Evolutionary conservation across 2,797 vertebrate species (phyloP).

Genomic region (Poeciliopsis paucimaculata): DNA sequence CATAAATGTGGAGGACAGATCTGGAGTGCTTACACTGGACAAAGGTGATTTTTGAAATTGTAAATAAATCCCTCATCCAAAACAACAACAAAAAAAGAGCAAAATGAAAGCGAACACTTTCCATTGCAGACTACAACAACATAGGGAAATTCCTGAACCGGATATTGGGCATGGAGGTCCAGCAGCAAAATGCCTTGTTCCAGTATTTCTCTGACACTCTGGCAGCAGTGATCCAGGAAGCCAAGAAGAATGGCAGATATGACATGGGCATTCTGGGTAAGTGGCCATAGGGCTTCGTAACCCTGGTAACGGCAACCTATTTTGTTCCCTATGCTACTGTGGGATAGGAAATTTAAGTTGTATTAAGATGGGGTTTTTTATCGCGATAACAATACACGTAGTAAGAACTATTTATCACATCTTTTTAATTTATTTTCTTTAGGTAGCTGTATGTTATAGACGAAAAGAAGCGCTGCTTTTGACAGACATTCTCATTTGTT

Average conservation of each 20-base stretch:
- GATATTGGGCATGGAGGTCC: conserved; percentile 97
- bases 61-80: background rate
- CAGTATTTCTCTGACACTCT: conserved; percentile 98
- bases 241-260: conserved; percentile 96
- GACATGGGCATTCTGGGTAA: conserved; percentile 99
- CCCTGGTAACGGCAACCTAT: background rate
- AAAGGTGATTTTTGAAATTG: conserved; percentile 84
- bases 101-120: background rate
- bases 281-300: background rate
- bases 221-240: conserved; percentile 94
- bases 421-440: too few relatives aligned
- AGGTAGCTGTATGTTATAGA: too few relatives aligned
- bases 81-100: background rate
- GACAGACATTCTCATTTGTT: too few relatives aligned
- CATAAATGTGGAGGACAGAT: conserved; percentile 94
- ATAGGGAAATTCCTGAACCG: conserved; percentile 98
- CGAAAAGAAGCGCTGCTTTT: too few relatives aligned
- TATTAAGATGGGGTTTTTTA: too few relatives aligned
- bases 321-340: background rate
- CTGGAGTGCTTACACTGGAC: conserved; percentile 89
- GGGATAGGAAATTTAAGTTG: too few relatives aligned
- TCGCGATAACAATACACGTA: too few relatives aligned
- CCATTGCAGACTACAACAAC: conserved; percentile 93
- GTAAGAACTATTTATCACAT: too few relatives aligned
- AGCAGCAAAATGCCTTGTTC: conserved; percentile 97